Evolutionary conservation across 2,888 invertebrate species (phyloP).

Genomic region (Cephonodes hylas): DNA sequence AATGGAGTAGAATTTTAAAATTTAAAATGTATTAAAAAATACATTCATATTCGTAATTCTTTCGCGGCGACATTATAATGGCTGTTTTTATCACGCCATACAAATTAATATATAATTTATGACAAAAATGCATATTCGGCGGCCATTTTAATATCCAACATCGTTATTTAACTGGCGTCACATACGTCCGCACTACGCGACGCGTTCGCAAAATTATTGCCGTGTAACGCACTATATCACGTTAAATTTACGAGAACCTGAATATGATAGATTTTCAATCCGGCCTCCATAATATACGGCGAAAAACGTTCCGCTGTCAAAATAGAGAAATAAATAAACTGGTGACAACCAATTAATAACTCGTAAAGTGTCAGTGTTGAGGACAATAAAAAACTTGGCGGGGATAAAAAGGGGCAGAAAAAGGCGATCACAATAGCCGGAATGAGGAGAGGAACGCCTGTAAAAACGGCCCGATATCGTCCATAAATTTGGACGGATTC

Average conservation of each 20-base stretch:
- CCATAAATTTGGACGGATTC: constrained; percentile 79
- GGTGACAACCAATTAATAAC: constrained; percentile 81
- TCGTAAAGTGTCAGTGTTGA: constrained; percentile 79
- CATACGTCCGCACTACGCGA: constrained; percentile 76
- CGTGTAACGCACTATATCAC: constrained; percentile 79
- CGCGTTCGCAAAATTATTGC: constrained; percentile 75
- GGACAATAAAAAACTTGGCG: constrained; percentile 67
- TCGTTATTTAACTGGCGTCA: constrained; percentile 77
- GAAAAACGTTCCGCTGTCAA: constrained; percentile 76
- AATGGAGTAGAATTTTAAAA: constrained; percentile 10
- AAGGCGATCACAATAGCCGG: constrained; percentile 74
- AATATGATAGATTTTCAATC: constrained; percentile 82
- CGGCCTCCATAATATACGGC: constrained; percentile 71
- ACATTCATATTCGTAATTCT: constrained; percentile 24
- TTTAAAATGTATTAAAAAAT: constrained; percentile 18
- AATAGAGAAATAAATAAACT: constrained; percentile 80
- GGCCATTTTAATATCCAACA: constrained; percentile 73
- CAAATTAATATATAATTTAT: constrained; percentile 44
- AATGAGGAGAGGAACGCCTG: constrained; percentile 73
- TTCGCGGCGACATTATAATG: constrained; percentile 29
- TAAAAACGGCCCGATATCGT: constrained; percentile 72
- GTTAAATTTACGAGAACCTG: constrained; percentile 79
- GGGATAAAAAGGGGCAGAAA: constrained; percentile 73
- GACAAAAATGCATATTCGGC: constrained; percentile 51
- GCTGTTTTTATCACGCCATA: constrained; percentile 28